Evolutionary conservation across 2,113 vertebrate species (phyloP), one percentile per base, ranked within the genome.

Genomic region (Thryonomys swinderianus): DNA sequence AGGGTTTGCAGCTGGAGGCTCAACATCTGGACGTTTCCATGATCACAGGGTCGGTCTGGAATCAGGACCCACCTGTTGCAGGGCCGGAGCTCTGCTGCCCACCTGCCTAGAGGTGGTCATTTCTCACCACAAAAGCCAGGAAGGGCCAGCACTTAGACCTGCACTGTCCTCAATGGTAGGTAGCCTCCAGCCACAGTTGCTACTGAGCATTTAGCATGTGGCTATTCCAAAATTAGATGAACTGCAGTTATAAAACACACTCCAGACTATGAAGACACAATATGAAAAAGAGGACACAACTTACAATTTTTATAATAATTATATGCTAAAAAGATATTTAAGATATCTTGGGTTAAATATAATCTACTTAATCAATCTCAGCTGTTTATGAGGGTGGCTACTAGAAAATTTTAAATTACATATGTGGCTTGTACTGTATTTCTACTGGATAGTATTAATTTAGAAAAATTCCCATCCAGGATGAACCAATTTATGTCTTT

Each of bases 331-430:
- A 82, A 61, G 3, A 79, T 82, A 90, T 78, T 92, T 95, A 78
- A 34, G 42, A n/a, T 83, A 79, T 85, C 71, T 42, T 88, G 17
- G 74, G 82, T 86, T 76, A 95, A 95, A 89, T 81, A 87, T 23
- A 94, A 48, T 64, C 82, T 66, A 73, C 82, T 85, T 91, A 87
- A 55, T 78, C 42, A 69, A 45, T 59, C 34, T 94, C 73, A 91
- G 14, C 25, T 34, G 30, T 76, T 96, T 64, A 93, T 67, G 87
- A 91, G 71, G 76, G 73, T 64, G 42, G 67, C 51, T 84, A 91
- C 69, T 85, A 93, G 91, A 93, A 96, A 91, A 91, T 9, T 53
- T 62, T 88, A 61, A 85, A 78, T 69, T 83, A 93, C n/a, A 88
- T 4, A 11, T 18, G 34, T 51, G 59, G 34, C 37, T 94, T 96